Base-by-base conservation (phyloP, 1,140 invertebrate species). In the Drosophila persimilis region DNA sequence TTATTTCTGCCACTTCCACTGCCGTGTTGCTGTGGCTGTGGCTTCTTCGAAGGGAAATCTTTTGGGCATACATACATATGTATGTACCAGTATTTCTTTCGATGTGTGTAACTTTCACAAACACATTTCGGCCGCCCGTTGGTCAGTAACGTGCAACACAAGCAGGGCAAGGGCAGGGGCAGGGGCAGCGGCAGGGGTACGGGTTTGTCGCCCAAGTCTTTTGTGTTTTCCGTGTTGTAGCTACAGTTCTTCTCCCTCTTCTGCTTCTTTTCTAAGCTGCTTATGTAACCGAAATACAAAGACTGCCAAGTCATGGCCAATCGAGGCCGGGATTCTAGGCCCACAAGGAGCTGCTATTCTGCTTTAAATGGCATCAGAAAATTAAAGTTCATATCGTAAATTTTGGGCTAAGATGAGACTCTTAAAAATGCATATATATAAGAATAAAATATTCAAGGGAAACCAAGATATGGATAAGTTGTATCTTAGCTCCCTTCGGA, bases 41-140 rank as follows among this genome's bases (percentile, higher is more conserved):
- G 35, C 35, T 13, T 3, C 29, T 76, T 26, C 7, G 50, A 75
- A 71, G 80, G 79, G 78, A 83, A 83, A 74, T 65, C 50, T 56
- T 61, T 67, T 29, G 64, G 64, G 62, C 50, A 67, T 67, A 17
- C 5, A 4, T 5, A 5, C 15, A 15, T 15, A 15, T 26, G 1
- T 17, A 17, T 15, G 24, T 26, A 0, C 5, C 4, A 0, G 5
- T 5, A 26, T 47, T 39, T 66, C 62, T 31, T 45, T 50, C 48
- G 50, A 45, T 72, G 57, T 52, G 41, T 54, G 17, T 56, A 83
- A 71, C 79, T 83, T 83, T 83, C 80, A 83, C 79, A 81, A 66
- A 13, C 35, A 60, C 48, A 41, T 20, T 55, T 46, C 39, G 11
- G 50, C 29, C 20, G 31, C 17, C 43, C 51, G 57, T 57, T 77